Base-by-base conservation (phyloP, 2,113 vertebrate genomes). In the Mastomys coucha region DNA sequence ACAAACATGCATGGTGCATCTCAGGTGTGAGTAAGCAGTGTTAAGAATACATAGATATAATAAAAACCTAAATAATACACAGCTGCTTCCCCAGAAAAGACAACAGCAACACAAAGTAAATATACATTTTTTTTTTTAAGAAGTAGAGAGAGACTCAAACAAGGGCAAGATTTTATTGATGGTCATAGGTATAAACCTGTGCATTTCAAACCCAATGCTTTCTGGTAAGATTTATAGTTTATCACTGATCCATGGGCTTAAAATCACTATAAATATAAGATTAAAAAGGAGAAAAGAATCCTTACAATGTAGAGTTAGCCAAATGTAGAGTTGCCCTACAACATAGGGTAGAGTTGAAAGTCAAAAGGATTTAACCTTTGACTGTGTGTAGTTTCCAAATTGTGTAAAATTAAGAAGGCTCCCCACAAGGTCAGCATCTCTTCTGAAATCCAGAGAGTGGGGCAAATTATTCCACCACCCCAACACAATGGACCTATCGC, bases 11-110 rank as follows among this genome's bases (percentile, higher is more conserved):
- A 58, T 0, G 16, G 22, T 75, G 0, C 0, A 10, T 42, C 76
- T 91, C n/a, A 14, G 14, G 56, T 0, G 0, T 2, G 12, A 45
- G 11, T 3, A 45, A 7, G 2, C 1, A 8, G 4, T 1, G 1
- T 3, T 22, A 75, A 10, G 19, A 9, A 42, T 53, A 9, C 4
- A 2, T 24, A 39, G 36, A 56, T 36, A 36, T 17, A 17, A 4
- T n/a, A n/a, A 4, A n/a, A 56, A 70, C 26, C 2, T 63, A 49
- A 11, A 0, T 14, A 19, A n/a, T 7, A 49, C 53, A 12, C 20
- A 45, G 20, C 12, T 67, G 53, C n/a, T 36, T 45, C 39, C 36
- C 63, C 19, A 36, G 24, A 58, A 86, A n/a, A 28, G 9, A 14
- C 31, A 60, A 11, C 2, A 7, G 1, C 3, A 3, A 5, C 1